Evolutionary conservation across 1,140 invertebrate genomes (phyloP), one percentile per base, ranked within the genome.

Genomic region (Ephestia elutella): DNA sequence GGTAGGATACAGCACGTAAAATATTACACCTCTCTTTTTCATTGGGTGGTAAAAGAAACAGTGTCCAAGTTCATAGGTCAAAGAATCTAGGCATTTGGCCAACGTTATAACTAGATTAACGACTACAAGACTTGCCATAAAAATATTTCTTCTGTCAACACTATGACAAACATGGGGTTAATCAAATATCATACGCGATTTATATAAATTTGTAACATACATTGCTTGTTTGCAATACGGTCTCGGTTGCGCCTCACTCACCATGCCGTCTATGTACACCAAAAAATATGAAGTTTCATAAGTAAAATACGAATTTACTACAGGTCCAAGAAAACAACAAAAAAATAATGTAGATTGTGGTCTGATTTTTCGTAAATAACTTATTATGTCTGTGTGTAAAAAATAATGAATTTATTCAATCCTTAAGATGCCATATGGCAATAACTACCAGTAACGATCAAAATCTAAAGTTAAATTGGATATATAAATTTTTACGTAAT

Each of bases 61-160:
- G 38, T 25, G 21, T 25, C 15, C 13, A n/a, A 15, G 0, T 15
- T 44, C 1, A 44, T 5, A 44, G n/a, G 15, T 44, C 38, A n/a
- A 44, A 44, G 38, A 32, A 8, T 9, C 15, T n/a, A 44, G 38
- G 38, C 13, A 44, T 15, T 44, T 35, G n/a, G 10, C 13, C n/a
- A 32, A 10, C 9, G 7, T 32, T 32, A 32, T 32, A 11, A 32
- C 30, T 11, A 32, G 30, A 8, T 11, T 32, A 10, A 11, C 9
- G 11, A 11, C 10, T 15, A 44, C 38, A 44, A 44, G 38, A 15
- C 38, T 32, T 1, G 13, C 10, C 38, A 44, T 44, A 44, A 44
- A 44, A 44, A 44, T 44, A 44, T 44, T 44, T 44, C 38, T 44
- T 44, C 38, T 4, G 38, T 44, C 38, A 44, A 44, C n/a, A 44